Percentiles rank a stretch among this genome's conserved stretches.
These are phyloP conservation scores for Schizaphis graminum DNA, from an alignment of 2,888 invertebrate species.

Conservation along the genomic window DNA sequence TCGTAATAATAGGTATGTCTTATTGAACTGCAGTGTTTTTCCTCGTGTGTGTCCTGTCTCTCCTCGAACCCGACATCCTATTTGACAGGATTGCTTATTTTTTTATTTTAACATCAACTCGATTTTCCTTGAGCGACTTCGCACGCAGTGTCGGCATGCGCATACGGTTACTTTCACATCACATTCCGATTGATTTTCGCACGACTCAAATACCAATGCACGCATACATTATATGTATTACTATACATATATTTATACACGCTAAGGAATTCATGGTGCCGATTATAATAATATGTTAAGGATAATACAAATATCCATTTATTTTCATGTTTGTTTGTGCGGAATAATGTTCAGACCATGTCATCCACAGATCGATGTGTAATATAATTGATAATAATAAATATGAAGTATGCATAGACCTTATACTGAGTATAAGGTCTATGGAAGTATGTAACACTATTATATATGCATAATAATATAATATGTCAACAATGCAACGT, in stretches of 20 bases:
- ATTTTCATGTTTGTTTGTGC: neutral
- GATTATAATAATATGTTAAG: neutral
- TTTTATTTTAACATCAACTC: constrained; percentile 33
- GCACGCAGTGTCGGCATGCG: neutral
- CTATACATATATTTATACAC: neutral
- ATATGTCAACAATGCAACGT: neutral
- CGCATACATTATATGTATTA: neutral
- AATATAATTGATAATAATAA: neutral
- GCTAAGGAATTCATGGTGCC: constrained; percentile 26
- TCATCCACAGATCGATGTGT: neutral
- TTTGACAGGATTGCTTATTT: constrained; percentile 9
- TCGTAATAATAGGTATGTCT: neutral
- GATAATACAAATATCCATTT: neutral
- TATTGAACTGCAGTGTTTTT: constrained; percentile 1
- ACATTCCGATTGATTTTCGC: constrained; percentile 65
- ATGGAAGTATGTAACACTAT: neutral
- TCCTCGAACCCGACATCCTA: neutral
- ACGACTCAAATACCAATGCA: constrained; percentile 47
- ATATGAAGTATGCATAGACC: too few relatives aligned
- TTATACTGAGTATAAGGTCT: too few relatives aligned
- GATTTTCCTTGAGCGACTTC: constrained; percentile 60
- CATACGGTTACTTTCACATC: constrained; percentile 61
- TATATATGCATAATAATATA: neutral
- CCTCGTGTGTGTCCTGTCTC: neutral
- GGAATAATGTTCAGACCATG: neutral